Conservation (phyloP, 2,113 vertebrate genomes). For the Istiophorus platypterus region DNA sequence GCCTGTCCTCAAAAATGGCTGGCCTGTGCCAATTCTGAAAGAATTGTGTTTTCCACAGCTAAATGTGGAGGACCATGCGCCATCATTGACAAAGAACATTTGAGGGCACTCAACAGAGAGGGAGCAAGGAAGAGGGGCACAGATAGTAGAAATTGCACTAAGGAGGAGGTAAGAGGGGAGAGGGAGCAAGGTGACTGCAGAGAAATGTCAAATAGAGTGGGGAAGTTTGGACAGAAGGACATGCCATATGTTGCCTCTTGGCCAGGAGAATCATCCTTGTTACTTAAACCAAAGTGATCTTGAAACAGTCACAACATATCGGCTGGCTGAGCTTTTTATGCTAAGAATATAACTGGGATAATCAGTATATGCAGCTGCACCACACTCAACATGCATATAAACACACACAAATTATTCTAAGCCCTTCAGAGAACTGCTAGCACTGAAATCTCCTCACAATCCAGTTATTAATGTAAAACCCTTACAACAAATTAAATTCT, state of each 20-base stretch:
- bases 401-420: conserved; percentile 4
- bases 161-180: neutral
- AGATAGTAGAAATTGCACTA: neutral
- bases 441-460: conserved; percentile 6
- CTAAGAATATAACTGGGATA: conserved; percentile 6
- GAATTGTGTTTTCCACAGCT: neutral
- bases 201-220: neutral
- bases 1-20: neutral
- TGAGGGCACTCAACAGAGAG: conserved; percentile 15
- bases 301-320: neutral
- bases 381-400: neutral
- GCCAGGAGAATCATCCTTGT: neutral
- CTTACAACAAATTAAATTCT: conserved; percentile 4
- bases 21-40: neutral
- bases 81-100: conserved; percentile 48
- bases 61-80: conserved; percentile 16
- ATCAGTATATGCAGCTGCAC: conserved; percentile 2
- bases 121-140: neutral
- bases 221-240: conserved; percentile 10
- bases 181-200: neutral
- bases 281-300: neutral
- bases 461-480: conserved; percentile 22
- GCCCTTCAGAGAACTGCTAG: neutral
- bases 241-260: neutral
- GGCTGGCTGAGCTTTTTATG: conserved; percentile 3